A percentile compares a stretch with the other conserved stretches of the same genome.
phyloP scores from a whole-genome alignment of 2,797 vertebrate genomes.

The Spinibarbus caldwelli region DNA sequence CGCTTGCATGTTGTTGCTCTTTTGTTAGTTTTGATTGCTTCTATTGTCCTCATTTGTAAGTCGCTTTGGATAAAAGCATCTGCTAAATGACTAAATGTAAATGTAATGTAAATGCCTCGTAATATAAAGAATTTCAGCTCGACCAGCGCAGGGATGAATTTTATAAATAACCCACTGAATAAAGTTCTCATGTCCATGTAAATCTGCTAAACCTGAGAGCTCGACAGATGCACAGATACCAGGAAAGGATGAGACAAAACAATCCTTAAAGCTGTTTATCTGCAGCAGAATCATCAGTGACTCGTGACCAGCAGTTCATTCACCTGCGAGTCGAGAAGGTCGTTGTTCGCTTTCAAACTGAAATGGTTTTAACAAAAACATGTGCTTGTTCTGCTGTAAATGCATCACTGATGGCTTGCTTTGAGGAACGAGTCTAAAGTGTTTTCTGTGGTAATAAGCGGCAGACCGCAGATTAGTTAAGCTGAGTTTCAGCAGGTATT shows the following conservation, averaged over 20 bases:
- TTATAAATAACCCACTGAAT: too few species aligned
- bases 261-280: background rate
- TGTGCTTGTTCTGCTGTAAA: background rate
- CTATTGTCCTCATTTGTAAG: too few species aligned
- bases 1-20: too few species aligned
- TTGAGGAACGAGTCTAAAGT: background rate
- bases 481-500: background rate
- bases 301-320: background rate
- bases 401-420: background rate
- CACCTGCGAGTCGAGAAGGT: background rate
- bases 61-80: too few species aligned
- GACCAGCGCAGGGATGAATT: background rate
- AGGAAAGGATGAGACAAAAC: background rate
- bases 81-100: too few species aligned
- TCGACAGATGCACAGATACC: background rate
- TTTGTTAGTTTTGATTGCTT: too few species aligned
- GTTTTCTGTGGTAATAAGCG: background rate
- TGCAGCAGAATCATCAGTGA: background rate
- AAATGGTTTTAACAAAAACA: background rate
- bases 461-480: background rate
- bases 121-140: background rate
- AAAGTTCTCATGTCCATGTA: background rate
- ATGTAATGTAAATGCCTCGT: too few species aligned
- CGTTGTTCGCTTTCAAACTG: background rate
- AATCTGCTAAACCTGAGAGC: background rate